A percentile compares a stretch with the other conserved stretches of the same genome.
Conservation (phyloP, 2,797 vertebrate species). For the Sciurus carolinensis region DNA sequence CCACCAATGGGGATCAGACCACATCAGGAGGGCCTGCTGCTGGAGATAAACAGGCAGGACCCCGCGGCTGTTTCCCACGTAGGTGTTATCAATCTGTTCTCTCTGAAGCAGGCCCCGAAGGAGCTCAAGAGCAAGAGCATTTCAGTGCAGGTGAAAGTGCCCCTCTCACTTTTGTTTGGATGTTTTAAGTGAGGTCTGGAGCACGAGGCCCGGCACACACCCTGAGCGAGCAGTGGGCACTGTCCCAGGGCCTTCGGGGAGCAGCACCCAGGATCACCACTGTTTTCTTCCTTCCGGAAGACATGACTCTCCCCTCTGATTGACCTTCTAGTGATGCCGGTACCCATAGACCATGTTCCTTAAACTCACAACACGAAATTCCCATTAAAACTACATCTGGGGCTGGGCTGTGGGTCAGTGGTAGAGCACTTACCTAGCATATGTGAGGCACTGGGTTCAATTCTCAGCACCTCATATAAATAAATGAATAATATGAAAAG, state of each 20-base stretch:
- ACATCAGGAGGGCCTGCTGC: slow-evolving; percentile 35
- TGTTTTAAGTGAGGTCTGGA: background rate
- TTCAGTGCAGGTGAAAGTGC: slow-evolving; percentile 82
- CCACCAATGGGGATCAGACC: background rate
- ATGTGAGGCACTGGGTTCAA: no score
- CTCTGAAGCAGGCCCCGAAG: slow-evolving; percentile 83
- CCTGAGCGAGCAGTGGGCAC: background rate
- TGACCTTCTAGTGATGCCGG: background rate
- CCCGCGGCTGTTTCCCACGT: slow-evolving; percentile 78
- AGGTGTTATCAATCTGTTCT: slow-evolving; percentile 86
- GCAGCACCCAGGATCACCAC: background rate
- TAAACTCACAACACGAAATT: slow-evolving; percentile 70
- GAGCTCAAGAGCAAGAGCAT: slow-evolving; percentile 85
- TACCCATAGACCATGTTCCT: slow-evolving; percentile 74
- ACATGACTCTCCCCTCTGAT: slow-evolving; percentile 10
- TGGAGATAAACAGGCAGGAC: slow-evolving; percentile 77
- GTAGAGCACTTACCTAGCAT: no score
- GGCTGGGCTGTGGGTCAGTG: no score
- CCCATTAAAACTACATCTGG: background rate
- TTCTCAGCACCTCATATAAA: no score
- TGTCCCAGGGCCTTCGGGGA: background rate
- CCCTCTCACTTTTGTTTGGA: background rate
- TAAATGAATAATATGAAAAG: no score
- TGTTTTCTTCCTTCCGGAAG: slow-evolving; percentile 81
- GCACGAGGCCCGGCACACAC: background rate